These are phyloP conservation scores for Hippocampus barbouri DNA, from an alignment of 2,113 vertebrate species.

Conservation along the genomic window DNA sequence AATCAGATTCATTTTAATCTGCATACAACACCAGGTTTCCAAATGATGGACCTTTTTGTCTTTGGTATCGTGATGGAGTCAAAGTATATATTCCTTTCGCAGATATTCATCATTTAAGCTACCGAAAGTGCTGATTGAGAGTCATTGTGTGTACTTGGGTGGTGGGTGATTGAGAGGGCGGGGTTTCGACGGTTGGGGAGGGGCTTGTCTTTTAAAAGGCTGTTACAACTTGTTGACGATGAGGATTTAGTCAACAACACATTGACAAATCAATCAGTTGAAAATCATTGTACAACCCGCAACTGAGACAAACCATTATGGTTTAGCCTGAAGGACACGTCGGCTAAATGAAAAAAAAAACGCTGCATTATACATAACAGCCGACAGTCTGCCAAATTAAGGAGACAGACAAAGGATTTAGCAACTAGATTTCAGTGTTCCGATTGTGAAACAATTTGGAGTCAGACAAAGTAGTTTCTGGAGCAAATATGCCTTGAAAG, in stretches of 20 bases:
- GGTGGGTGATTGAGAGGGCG: background rate
- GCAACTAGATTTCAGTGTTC: constrained; percentile 43
- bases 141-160: constrained; percentile 19
- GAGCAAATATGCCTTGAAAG: no score
- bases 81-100: background rate
- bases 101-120: constrained; percentile 14
- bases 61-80: background rate
- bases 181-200: background rate
- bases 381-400: constrained; percentile 40
- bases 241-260: constrained; percentile 5
- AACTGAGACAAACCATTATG: constrained; percentile 18
- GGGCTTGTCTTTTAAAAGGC: constrained; percentile 1
- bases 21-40: background rate
- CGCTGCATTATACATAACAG: constrained; percentile 12
- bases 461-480: no score
- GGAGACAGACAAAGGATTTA: constrained; percentile 48
- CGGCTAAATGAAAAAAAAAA: constrained; percentile 7
- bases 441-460: background rate
- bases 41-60: background rate
- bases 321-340: constrained; percentile 18
- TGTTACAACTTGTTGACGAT: constrained; percentile 10
- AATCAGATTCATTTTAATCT: no score
- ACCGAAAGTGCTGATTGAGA: constrained; percentile 12
- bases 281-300: constrained; percentile 20
- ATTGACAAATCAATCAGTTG: constrained; percentile 31